Evolutionary conservation across 2,797 vertebrate species (phyloP).

Genomic region (Oophaga sylvatica): DNA sequence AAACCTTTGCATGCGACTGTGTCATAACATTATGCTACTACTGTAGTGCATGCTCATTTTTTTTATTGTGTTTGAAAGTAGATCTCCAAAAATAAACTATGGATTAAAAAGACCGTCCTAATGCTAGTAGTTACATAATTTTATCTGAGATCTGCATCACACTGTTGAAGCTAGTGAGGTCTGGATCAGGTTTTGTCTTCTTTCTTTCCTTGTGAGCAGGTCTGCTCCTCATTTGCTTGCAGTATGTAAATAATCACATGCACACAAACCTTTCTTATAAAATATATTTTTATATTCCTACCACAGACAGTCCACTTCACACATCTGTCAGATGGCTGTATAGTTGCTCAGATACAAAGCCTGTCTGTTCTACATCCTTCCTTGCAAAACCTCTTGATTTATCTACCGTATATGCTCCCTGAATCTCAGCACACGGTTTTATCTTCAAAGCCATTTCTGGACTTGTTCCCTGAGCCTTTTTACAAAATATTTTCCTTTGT

Average conservation of each 20-base stretch:
- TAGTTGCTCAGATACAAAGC: slow-evolving; percentile 15
- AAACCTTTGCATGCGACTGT: too few relatives aligned
- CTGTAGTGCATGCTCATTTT: too few relatives aligned
- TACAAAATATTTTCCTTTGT: slow-evolving; percentile 31
- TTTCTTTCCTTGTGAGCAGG: neutral
- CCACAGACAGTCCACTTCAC: neutral
- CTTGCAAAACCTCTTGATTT: slow-evolving; percentile 25
- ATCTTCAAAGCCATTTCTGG: slow-evolving; percentile 45
- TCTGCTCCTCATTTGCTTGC: neutral
- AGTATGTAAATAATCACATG: neutral
- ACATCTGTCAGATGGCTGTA: slow-evolving; percentile 19
- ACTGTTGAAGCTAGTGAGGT: neutral
- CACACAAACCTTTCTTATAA: slow-evolving; percentile 2
- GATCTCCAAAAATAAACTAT: too few relatives aligned
- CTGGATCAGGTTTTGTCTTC: neutral
- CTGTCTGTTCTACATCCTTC: slow-evolving; percentile 17
- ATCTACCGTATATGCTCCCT: neutral
- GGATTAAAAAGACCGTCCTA: too few relatives aligned
- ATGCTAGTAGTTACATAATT: too few relatives aligned
- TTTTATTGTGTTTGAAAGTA: too few relatives aligned
- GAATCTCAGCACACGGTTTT: slow-evolving; percentile 17
- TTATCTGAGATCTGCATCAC: too few relatives aligned
- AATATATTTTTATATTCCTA: slow-evolving; percentile 4
- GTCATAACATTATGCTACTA: too few relatives aligned
- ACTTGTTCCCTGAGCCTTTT: slow-evolving; percentile 14